Base-by-base conservation (phyloP, 2,888 invertebrate species). In the Lasioglossum leucozonium region DNA sequence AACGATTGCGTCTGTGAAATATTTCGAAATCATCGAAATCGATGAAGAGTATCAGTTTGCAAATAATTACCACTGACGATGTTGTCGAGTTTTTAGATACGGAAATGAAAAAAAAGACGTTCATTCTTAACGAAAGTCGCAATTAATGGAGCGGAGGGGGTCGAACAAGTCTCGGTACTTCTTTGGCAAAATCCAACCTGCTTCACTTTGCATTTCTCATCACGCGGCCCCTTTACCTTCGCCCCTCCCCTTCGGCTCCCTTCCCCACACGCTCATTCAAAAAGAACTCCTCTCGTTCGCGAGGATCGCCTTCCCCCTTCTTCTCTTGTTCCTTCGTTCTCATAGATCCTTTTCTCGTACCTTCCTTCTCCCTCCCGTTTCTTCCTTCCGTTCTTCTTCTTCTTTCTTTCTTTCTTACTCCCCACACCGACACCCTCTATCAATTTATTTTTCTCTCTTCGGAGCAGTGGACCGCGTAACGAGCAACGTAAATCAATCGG, bases 401-500 rank as follows among this genome's bases (percentile, higher is more conserved):
- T 40, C 75, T 73, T 30, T 51, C 44, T 51, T 42, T 40, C 16
- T 58, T 30, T 51, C 51, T n/a, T 62, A 30, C 73, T 30, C 51
- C 86, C 79, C 81, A 84, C 89, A 65, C 75, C 40, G 37, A 22
- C 47, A 58, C 76, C 86, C 83, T 90, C 92, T 92, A 92, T 93
- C 93, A 93, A 93, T 93, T 93, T 93, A 93, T 93, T 93, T 93
- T 93, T 92, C 92, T 93, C 91, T 93, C 92, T 91, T 91, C 92
- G 91, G 92, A 93, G 94, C 95, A 94, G 92, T 93, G 93, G 93
- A 94, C 93, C 94, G 94, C 94, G 94, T 95, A 95, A 95, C 94
- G 94, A 95, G 95, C 93, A 94, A 94, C 94, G 94, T 95, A 95
- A 95, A 95, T 95, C 95, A 95, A 95, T 95, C 95, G 93, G 90